phyloP scores from a whole-genome alignment of 2,113 vertebrate genomes.

The Castor canadensis region DNA sequence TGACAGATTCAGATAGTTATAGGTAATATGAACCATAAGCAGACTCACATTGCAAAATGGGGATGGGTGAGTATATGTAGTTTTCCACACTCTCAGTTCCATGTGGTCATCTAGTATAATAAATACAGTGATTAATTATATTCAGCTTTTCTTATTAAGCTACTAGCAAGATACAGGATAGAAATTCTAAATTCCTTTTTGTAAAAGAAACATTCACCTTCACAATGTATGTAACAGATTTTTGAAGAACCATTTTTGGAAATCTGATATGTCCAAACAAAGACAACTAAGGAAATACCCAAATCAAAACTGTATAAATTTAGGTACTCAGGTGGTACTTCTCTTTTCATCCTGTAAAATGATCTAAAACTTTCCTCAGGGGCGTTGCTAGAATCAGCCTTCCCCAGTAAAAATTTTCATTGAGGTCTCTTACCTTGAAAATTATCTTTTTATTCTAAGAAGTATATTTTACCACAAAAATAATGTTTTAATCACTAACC shows the following conservation, averaged over 20 bases:
- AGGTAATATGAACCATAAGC: background rate
- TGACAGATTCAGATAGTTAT: background rate
- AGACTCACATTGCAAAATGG: background rate
- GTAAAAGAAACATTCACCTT: background rate
- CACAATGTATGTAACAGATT: background rate
- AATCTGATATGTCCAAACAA: no score
- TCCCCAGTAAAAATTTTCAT: background rate
- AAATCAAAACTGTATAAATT: background rate
- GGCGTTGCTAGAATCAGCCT: background rate
- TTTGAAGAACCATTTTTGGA: no score
- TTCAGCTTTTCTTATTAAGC: conserved; percentile 4
- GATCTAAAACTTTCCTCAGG: background rate
- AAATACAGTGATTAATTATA: background rate
- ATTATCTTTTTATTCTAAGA: background rate
- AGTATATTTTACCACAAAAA: conserved; percentile 3
- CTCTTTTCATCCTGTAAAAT: background rate
- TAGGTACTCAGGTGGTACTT: background rate
- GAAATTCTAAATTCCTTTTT: background rate
- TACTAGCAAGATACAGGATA: background rate
- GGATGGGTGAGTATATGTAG: rapidly evolving
- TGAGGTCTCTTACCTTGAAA: background rate
- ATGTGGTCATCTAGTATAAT: background rate
- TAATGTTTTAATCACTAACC: background rate
- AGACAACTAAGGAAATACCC: background rate
- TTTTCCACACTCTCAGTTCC: background rate